Evolutionary conservation across 2,797 vertebrate species (phyloP).

Genomic region (Pangasius mekongensis): DNA sequence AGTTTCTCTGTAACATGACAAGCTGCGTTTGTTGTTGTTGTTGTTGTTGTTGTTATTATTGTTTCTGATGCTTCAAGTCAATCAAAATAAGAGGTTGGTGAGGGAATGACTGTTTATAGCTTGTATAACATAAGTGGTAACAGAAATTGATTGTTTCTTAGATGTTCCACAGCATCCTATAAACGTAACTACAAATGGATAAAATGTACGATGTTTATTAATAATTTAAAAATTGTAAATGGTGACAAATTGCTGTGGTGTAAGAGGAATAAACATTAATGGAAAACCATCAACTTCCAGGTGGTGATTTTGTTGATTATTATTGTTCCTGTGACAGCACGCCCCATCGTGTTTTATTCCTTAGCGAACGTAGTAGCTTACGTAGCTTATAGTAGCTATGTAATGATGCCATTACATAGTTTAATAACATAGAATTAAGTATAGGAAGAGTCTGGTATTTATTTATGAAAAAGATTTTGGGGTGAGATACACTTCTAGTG

Average conservation of each 20-base stretch:
- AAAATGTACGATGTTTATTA: not conserved
- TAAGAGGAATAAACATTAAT: not conserved
- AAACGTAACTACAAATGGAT: not conserved
- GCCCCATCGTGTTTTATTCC: not conserved
- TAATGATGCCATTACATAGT: not conserved
- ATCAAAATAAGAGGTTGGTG: not conserved
- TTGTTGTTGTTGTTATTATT: not conserved
- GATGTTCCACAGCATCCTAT: not conserved
- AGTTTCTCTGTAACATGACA: not conserved
- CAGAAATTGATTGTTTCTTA: not conserved
- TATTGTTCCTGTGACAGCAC: not conserved
- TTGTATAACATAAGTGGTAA: not conserved
- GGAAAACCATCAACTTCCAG: not conserved
- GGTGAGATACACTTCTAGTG: too few relatives aligned
- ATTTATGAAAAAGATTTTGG: not conserved
- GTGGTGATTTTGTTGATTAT: not conserved
- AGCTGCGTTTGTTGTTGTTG: not conserved
- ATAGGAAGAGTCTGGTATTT: not conserved
- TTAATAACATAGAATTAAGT: not conserved
- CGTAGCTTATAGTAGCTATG: too few relatives aligned
- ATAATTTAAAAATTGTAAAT: not conserved
- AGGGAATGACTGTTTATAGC: not conserved
- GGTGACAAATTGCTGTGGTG: not conserved
- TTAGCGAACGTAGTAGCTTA: too few relatives aligned
- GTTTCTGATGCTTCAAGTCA: not conserved